Conservation (phyloP, 2,797 vertebrate species). For the Artibeus jamaicensis region DNA sequence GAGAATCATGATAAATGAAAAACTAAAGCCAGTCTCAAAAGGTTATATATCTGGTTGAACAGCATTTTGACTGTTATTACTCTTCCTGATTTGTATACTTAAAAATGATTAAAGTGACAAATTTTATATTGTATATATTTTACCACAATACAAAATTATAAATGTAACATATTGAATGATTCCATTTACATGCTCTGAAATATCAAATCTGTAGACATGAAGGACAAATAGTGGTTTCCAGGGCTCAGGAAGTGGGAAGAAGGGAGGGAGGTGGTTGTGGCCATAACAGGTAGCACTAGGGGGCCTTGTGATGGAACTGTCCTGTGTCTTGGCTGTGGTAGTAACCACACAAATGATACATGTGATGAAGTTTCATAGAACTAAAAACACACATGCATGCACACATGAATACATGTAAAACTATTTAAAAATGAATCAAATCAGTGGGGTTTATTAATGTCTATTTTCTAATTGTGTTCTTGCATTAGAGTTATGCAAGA, state of each 20-base stretch:
- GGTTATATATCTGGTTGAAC: not conserved
- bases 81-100: not conserved
- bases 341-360: not conserved
- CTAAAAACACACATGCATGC: not conserved
- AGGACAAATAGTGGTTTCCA: not conserved
- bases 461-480: not conserved
- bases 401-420: not conserved
- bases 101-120: not conserved
- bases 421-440: not conserved
- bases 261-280: not conserved
- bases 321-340: not conserved
- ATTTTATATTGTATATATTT: not conserved
- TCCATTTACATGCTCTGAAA: not conserved
- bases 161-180: not conserved
- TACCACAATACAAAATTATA: not conserved
- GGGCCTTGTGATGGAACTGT: too few relatives aligned
- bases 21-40: not conserved
- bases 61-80: not conserved
- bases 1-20: not conserved
- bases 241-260: not conserved
- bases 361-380: not conserved
- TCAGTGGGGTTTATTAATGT: not conserved
- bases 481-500: not conserved
- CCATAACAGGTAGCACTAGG: not conserved
- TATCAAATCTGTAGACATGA: not conserved